Evolutionary conservation across 1,140 invertebrate species (phyloP), one percentile per base, ranked within the genome.

Genomic region (Ephestia elutella): DNA sequence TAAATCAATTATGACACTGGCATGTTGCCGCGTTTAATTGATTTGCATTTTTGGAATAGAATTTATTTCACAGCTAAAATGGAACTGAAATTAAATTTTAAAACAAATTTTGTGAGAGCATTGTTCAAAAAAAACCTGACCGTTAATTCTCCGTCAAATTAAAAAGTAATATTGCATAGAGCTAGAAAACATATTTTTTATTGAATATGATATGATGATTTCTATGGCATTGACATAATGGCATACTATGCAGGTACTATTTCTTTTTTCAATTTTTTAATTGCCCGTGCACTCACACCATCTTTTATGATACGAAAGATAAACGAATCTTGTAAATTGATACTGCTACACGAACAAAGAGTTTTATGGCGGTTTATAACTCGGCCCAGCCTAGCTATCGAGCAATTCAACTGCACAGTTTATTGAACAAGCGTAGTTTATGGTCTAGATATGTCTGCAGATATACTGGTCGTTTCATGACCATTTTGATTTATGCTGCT

Each of bases 401-500:
- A 44, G 15, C 38, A n/a, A 44, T 44, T 44, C 38, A 44, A 44
- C 38, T 44, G 15, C 38, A 44, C 38, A 17, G 13, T 44, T 44
- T 44, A 44, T 44, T 44, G 38, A 44, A 44, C 38, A 44, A 44
- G 38, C 38, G n/a, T 44, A 1, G 38, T 44, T 44, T 44, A 44
- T 15, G 38, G 13, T 44, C 13, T 44, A 44, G 38, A 44, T 44
- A 13, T 44, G 38, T 15, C 13, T 44, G 38, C 15, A n/a, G 38
- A 44, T 44, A 44, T 44, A 44, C 38, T n/a, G n/a, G 13, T 15
- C 38, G 38, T 15, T 44, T 44, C 38, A 44, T 44, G 38, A 44
- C 38, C 38, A 44, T 44, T 44, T 13, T 44, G 38, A 44, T 44
- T 44, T 44, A 44, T 44, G 38, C n/a, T 15, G n/a, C 15, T 44